Evolutionary conservation across 2,888 invertebrate species (phyloP).

Genomic region (Deroplatys truncata): DNA sequence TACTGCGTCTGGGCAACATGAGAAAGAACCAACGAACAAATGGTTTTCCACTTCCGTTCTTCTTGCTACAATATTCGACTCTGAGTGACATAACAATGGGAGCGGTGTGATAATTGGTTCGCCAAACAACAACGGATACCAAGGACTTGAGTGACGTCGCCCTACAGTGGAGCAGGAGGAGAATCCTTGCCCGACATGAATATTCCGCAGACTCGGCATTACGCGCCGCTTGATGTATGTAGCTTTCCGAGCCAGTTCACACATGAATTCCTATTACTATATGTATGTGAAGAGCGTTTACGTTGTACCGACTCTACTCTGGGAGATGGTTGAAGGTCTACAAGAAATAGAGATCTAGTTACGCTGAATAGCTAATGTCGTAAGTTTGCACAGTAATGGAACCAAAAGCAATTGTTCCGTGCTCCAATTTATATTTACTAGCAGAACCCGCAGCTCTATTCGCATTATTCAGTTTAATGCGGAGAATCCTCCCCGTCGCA

Average conservation of each 20-base stretch:
- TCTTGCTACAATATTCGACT: neutral
- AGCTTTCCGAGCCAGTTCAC: slow-evolving; percentile 14
- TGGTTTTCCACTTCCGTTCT: neutral
- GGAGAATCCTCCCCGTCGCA: too few species aligned
- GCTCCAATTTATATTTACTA: too few species aligned
- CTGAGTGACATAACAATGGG: slow-evolving; percentile 5
- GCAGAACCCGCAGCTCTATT: too few species aligned
- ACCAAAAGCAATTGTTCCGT: too few species aligned
- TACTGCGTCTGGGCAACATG: neutral
- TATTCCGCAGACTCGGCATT: neutral
- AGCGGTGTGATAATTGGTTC: slow-evolving; percentile 21
- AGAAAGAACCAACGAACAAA: neutral
- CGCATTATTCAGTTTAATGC: too few species aligned
- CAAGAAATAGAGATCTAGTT: neutral
- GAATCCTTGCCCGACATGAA: neutral
- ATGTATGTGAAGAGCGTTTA: neutral
- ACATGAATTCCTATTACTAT: slow-evolving; percentile 10
- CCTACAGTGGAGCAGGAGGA: neutral
- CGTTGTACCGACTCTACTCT: neutral
- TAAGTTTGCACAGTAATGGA: too few species aligned
- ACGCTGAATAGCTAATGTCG: too few species aligned
- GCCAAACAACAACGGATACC: slow-evolving; percentile 11
- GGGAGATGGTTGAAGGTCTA: neutral
- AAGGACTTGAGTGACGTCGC: neutral
- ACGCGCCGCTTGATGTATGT: neutral